A percentile compares a stretch with the other conserved stretches of the same genome.
Conservation (phyloP, 2,113 vertebrate species). For the Elephantulus edwardii region DNA sequence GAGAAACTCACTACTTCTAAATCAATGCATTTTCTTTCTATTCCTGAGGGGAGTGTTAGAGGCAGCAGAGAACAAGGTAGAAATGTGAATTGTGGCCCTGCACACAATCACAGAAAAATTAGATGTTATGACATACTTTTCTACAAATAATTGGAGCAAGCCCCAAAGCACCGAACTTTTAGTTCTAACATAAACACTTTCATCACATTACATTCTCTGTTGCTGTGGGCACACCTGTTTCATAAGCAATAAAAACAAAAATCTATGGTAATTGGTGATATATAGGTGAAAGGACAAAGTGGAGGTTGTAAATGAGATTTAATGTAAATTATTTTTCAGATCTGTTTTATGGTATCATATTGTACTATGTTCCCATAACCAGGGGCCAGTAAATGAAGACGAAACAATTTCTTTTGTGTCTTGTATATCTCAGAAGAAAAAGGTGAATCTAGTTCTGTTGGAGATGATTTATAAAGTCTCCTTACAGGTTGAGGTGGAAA, state of each 20-base stretch:
- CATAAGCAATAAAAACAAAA: not conserved
- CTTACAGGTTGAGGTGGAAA: not conserved
- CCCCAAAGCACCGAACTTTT: not conserved
- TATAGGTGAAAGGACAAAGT: not conserved
- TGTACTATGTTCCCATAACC: not conserved
- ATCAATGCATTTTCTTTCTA: constrained; percentile 47
- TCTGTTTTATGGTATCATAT: constrained; percentile 1
- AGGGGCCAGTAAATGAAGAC: not conserved
- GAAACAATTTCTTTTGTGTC: not conserved
- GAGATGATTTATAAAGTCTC: not conserved
- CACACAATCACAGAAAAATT: not conserved
- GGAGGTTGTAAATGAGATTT: not conserved
- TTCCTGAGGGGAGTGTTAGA: not conserved
- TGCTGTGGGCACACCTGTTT: not conserved
- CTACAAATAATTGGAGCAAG: not conserved
- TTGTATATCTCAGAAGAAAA: constrained; percentile 10
- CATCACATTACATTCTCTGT: not conserved
- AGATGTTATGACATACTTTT: not conserved
- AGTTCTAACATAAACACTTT: not conserved
- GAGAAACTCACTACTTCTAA: constrained; percentile 46
- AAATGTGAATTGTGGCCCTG: constrained; percentile 6
- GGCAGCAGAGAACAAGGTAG: not conserved
- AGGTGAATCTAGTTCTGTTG: not conserved
- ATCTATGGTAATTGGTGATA: not conserved
- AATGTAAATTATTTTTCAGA: not conserved